Evolutionary conservation across 2,888 invertebrate species (phyloP), one percentile per base, ranked within the genome.

Genomic region (Hetaerina titia): DNA sequence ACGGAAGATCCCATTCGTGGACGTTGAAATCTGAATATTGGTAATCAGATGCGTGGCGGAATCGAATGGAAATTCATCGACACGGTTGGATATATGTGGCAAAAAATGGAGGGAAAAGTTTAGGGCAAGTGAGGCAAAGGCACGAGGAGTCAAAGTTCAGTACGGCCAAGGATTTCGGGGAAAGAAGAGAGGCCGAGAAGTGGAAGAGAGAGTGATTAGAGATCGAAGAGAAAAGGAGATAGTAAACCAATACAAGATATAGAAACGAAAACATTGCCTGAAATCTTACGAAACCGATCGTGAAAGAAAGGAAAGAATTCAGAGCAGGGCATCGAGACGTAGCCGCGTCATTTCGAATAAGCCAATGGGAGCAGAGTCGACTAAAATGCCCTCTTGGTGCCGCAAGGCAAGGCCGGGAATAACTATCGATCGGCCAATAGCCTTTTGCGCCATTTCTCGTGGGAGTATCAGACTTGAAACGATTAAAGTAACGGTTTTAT

Each of bases 311-410:
- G 13, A 15, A 81, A 31, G 13, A 13, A 31, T 31, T 7, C 81
- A 15, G 25, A 81, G 25, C 81, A 31, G 6, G 25, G 74, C 11
- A 15, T 25, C 31, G 11, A 13, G 31, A 31, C 25, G 25, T 9
- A 22, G 9, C 25, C 81, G 25, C 25, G 25, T 25, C 31, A 25
- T 31, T 81, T 81, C 25, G 81, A 81, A 81, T 81, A 31, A 81
- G 81, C 81, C 81, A 81, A 81, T 81, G 81, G 81, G 81, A 81
- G 31, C 81, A 9, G 81, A 22, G n/a, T 31, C 13, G 81, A 81
- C 81, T 81, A 81, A 81, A 81, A 81, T 81, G 81, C 81, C 81
- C 81, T 81, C 81, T 81, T 81, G 81, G 81, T 81, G 81, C 81
- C 81, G 31, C 81, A 81, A 81, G 81, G 81, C 81, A 81, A 81